phyloP scores from a whole-genome alignment of 1,140 invertebrate genomes.

The Drosophila jambulina region DNA sequence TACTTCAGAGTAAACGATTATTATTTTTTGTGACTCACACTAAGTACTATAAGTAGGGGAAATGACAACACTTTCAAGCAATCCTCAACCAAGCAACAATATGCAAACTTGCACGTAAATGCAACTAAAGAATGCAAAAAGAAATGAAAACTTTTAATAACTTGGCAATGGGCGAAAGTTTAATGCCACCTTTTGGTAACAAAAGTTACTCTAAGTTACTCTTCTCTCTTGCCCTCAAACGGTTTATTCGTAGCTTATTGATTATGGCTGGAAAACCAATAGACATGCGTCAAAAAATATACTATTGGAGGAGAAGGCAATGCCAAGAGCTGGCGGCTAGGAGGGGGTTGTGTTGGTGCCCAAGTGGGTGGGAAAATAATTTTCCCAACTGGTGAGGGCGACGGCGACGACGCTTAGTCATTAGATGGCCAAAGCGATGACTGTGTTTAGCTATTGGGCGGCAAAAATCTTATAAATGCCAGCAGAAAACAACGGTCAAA shows the following conservation, averaged over 20 bases:
- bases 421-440: conserved; percentile 46
- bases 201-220: conserved; percentile 7
- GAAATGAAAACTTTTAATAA: neutral
- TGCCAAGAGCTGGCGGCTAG: neutral
- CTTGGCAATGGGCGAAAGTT: conserved; percentile 59
- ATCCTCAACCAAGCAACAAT: neutral
- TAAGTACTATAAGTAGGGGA: neutral
- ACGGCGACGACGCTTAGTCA: conserved; percentile 44
- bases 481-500: conserved; percentile 32
- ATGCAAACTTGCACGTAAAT: conserved; percentile 1
- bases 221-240: conserved; percentile 32
- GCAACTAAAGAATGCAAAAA: neutral
- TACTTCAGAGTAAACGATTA: neutral
- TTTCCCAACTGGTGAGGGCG: conserved; percentile 10
- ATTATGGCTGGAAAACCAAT: conserved; percentile 72
- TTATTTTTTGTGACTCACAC: neutral
- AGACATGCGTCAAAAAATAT: conserved; percentile 58
- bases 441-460: conserved; percentile 31
- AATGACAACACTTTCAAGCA: neutral
- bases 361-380: conserved; percentile 27
- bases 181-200: conserved; percentile 15
- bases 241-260: conserved; percentile 54
- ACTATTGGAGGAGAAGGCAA: conserved; percentile 6
- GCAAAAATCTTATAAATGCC: conserved; percentile 50
- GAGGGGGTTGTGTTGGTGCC: neutral